Conservation (phyloP, 2,888 invertebrate genomes). For the Eilema sororculum region DNA sequence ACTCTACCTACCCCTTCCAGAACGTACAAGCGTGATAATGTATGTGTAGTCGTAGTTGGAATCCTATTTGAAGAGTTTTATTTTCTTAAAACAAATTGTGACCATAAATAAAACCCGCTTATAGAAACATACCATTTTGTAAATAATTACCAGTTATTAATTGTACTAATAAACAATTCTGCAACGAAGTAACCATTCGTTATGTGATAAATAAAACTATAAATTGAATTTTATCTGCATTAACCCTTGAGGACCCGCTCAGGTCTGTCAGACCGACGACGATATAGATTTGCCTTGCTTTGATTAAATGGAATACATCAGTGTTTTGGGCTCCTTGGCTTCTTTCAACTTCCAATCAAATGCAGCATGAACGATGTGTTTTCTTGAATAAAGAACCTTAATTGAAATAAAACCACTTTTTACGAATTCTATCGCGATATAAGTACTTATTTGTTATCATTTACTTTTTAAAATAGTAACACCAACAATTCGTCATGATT, state of each 20-base stretch:
- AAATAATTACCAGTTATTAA: slow-evolving; percentile 10
- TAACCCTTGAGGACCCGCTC: not conserved
- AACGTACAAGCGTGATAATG: no score
- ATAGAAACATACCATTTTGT: slow-evolving; percentile 5
- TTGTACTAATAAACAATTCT: slow-evolving; percentile 24
- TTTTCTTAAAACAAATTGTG: not conserved
- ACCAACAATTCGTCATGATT: no score
- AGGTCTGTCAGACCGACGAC: not conserved
- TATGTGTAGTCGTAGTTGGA: no score
- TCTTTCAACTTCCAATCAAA: not conserved
- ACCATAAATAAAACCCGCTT: slow-evolving; percentile 3
- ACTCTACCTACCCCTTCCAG: no score
- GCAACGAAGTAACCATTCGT: slow-evolving; percentile 23
- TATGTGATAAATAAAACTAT: slow-evolving; percentile 27
- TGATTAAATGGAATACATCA: not conserved
- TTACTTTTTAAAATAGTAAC: no score
- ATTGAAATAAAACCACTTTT: no score
- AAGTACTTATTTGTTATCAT: no score
- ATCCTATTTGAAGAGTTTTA: not conserved
- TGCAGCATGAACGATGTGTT: not conserved
- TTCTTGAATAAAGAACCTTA: no score
- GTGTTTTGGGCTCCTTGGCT: not conserved
- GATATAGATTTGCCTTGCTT: not conserved
- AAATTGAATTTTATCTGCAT: slow-evolving; percentile 8
- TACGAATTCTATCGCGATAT: no score